A percentile compares a stretch with the other conserved stretches of the same genome.
These are phyloP conservation scores for Leptinotarsa undecemlineata DNA, from an alignment of 1,140 invertebrate species.

Conservation along the genomic window DNA sequence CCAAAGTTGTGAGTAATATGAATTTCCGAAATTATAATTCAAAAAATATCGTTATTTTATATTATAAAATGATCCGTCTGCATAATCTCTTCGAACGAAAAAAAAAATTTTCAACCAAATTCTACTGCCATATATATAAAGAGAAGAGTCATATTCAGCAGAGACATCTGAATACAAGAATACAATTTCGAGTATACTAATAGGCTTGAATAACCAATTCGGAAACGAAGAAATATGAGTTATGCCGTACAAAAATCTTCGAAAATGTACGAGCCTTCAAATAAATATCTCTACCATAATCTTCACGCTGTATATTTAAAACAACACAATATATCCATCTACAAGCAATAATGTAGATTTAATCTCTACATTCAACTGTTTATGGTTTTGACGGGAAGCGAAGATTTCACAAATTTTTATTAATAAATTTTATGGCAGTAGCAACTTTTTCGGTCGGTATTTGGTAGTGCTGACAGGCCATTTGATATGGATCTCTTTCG, in stretches of 20 bases:
- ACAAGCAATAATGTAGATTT: slow-evolving; percentile 2
- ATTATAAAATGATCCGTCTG: too few species aligned
- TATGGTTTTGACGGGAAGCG: slow-evolving; percentile 7
- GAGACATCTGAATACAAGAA: too few species aligned
- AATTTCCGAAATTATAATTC: too few species aligned
- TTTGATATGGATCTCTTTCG: slow-evolving; percentile 16
- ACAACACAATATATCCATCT: slow-evolving; percentile 7
- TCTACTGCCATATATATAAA: too few species aligned
- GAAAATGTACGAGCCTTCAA: not conserved
- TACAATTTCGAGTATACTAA: too few species aligned
- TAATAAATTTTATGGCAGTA: slow-evolving; percentile 11
- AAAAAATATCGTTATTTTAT: too few species aligned
- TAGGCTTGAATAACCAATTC: not conserved
- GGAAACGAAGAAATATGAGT: not conserved
- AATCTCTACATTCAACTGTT: not conserved
- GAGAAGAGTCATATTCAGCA: too few species aligned
- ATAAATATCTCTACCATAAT: not conserved
- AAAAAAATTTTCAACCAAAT: too few species aligned
- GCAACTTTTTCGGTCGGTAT: slow-evolving; percentile 13
- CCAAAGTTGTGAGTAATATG: too few species aligned
- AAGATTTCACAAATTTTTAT: slow-evolving; percentile 3
- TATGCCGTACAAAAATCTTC: not conserved
- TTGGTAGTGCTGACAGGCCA: slow-evolving; percentile 16
- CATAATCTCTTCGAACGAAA: too few species aligned
- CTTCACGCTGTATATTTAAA: not conserved